These are phyloP conservation scores for Gephyroberyx darwinii DNA, from an alignment of 2,797 vertebrate genomes.

Conservation along the genomic window DNA sequence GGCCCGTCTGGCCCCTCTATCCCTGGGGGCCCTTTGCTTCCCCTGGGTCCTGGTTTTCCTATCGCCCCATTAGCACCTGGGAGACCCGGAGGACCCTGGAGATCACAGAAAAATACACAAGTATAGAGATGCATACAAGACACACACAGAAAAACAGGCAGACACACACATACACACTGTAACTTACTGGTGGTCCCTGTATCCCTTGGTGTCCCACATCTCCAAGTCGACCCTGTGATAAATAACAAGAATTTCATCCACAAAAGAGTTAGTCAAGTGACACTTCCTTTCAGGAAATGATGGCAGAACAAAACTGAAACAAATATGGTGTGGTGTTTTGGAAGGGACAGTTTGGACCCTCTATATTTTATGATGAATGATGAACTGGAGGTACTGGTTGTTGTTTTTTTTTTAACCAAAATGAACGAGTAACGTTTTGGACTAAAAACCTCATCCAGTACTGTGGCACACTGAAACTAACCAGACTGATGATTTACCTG, in stretches of 20 bases:
- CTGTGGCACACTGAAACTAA: not conserved
- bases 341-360: too few species aligned
- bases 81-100: conserved; percentile 82
- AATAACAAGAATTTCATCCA: conserved; percentile 8
- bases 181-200: conserved; percentile 83
- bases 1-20: conserved; percentile 76
- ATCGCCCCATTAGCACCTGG: conserved; percentile 76
- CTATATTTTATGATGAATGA: too few species aligned
- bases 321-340: too few species aligned
- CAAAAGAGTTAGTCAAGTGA: not conserved
- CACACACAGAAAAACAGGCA: not conserved
- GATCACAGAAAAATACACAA: not conserved
- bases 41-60: conserved; percentile 83
- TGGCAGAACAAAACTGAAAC: too few species aligned
- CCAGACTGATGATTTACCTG: too few species aligned
- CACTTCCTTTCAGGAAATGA: too few species aligned
- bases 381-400: too few species aligned
- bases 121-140: not conserved
- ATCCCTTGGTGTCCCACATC: conserved; percentile 84
- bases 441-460: too few species aligned
- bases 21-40: conserved; percentile 81
- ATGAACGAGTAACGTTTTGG: too few species aligned
- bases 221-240: conserved; percentile 83
- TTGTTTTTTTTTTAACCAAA: too few species aligned
- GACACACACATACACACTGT: not conserved